A percentile compares a stretch with the other conserved stretches of the same genome.
Conservation (phyloP, 2,888 invertebrate species). For the Cryptosula pallasiana region DNA sequence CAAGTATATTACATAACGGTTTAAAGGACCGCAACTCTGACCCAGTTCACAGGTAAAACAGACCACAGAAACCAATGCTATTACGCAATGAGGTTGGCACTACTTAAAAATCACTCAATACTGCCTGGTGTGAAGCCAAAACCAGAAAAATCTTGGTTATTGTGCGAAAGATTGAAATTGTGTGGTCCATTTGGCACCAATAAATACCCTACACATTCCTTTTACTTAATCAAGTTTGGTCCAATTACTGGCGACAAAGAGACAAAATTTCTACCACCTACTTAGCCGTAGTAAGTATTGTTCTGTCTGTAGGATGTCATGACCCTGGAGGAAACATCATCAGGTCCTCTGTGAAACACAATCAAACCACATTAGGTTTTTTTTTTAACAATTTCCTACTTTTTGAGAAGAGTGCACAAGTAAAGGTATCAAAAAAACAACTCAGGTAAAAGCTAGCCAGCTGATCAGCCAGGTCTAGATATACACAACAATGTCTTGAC, state of each 20-base stretch:
- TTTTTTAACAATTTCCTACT: too few species aligned
- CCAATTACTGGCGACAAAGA: neutral
- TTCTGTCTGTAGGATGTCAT: neutral
- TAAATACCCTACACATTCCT: neutral
- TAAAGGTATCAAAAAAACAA: too few species aligned
- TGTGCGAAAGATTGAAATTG: neutral
- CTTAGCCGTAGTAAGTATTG: neutral
- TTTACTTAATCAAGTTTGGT: neutral
- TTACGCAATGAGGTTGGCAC: too few species aligned
- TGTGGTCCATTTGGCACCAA: constrained; percentile 2
- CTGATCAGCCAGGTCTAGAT: too few species aligned
- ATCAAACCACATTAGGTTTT: too few species aligned
- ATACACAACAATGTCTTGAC: too few species aligned
- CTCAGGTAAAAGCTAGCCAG: too few species aligned
- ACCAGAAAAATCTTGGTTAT: neutral
- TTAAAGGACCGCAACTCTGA: neutral
- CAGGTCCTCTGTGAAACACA: neutral
- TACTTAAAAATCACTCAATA: too few species aligned
- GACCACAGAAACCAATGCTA: neutral
- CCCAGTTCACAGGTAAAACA: neutral
- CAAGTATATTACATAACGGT: neutral
- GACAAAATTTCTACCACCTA: neutral
- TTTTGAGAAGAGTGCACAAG: too few species aligned
- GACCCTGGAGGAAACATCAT: constrained; percentile 9
- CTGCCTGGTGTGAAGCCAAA: neutral